Evolutionary conservation across 2,113 vertebrate species (phyloP).

Genomic region (Gracilinanus agilis): DNA sequence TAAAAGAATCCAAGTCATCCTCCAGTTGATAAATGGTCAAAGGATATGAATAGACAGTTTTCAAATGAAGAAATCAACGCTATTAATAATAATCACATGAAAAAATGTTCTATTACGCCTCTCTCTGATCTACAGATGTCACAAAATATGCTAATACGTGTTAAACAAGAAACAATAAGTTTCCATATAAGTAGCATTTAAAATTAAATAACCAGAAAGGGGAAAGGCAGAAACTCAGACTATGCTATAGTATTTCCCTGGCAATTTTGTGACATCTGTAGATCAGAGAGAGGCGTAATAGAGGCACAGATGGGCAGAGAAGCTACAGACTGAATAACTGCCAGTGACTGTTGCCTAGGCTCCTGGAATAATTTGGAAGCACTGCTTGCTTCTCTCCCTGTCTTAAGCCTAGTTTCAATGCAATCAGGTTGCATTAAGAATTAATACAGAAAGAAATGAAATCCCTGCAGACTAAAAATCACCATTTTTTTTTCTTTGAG

Average conservation of each 20-base stretch:
- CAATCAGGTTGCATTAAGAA: not conserved
- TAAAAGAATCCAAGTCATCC: too few relatives aligned
- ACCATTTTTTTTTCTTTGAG: not conserved
- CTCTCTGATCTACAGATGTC: not conserved
- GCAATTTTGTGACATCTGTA: not conserved
- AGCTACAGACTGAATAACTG: not conserved
- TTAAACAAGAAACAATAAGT: constrained; percentile 16
- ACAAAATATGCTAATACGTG: not conserved
- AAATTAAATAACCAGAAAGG: constrained; percentile 5
- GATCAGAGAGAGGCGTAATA: not conserved
- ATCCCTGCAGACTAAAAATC: not conserved
- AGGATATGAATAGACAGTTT: too few relatives aligned
- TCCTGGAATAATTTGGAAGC: constrained; percentile 25
- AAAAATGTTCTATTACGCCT: not conserved
- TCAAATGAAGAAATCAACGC: too few relatives aligned
- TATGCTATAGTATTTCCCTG: not conserved
- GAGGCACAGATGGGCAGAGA: not conserved
- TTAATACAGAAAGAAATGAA: constrained; percentile 1
- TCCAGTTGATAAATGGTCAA: too few relatives aligned
- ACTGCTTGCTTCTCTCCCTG: constrained; percentile 7
- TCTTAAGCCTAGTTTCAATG: constrained; percentile 34
- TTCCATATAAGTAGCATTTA: constrained; percentile 20
- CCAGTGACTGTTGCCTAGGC: not conserved
- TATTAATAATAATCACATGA: too few relatives aligned
- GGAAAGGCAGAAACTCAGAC: constrained; percentile 28